Base-by-base conservation (phyloP, 2,888 invertebrate genomes). In the Coenonympha glycerion region DNA sequence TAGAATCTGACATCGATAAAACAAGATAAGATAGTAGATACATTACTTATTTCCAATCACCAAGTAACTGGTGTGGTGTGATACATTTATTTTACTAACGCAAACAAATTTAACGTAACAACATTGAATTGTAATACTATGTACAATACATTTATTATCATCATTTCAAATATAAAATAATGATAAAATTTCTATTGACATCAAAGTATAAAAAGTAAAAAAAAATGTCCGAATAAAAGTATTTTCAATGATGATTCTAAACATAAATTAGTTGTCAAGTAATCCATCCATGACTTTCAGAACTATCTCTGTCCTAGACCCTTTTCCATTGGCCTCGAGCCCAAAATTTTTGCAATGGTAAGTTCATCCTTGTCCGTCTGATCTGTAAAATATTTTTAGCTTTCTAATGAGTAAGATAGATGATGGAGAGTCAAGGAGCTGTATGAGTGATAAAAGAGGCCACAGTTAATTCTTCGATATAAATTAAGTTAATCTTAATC, bases 311-410 rank as follows among this genome's bases (percentile, higher is more conserved):
- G 41, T 34, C 51, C 46, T 41, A 40, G 51, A 51, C 51, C 51
- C 24, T 34, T 51, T 50, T 46, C 9, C 26, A 30, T 51, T 51
- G 51, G 51, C 46, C 34, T 46, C 13, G 34, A 31, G 47, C 46
- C 46, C 41, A 36, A 51, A 39, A 9, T 41, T 28, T 46, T 41
- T 31, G 28, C 19, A 33, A 37, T 37, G 30, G 4, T 36, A 36
- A 36, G 26, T 11, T 39, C 8, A 15, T 13, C 15, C 39, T 39
- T 24, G 16, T 15, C 16, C 8, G 8, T 33, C 8, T 16, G 31
- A 33, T 16, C 31, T 16, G 15, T 8, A 33, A 15, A 16, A 15
- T 33, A 31, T 2, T 31, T 16, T 16, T 36, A 21, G 11, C 6
- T 19, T 6, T 19, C 6, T 21, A 19, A 36, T 21, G 11, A 21